Percentiles rank a stretch among this genome's conserved stretches.
Evolutionary conservation across 2,888 invertebrate species (phyloP).

Genomic region (Pemphredon lugubris): DNA sequence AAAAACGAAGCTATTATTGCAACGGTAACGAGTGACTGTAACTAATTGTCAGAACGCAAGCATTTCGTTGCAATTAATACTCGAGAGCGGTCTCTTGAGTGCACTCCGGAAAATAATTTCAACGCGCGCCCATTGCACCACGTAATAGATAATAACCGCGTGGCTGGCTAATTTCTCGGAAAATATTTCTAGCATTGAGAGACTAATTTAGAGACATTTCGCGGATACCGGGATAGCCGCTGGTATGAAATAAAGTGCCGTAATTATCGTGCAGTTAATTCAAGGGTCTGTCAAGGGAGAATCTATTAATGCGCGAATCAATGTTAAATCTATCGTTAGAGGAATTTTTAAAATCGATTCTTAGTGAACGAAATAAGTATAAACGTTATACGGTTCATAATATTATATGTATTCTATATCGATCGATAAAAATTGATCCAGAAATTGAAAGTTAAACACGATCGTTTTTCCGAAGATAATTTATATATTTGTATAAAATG

Average conservation of each 20-base stretch:
- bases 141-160: conserved; percentile 39
- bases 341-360: too few relatives aligned
- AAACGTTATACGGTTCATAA: too few relatives aligned
- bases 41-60: neutral
- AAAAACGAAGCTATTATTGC: conserved; percentile 32
- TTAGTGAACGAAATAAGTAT: too few relatives aligned
- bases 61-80: conserved; percentile 43
- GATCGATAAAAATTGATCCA: too few relatives aligned
- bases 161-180: conserved; percentile 43
- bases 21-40: conserved; percentile 14
- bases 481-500: too few relatives aligned
- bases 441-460: too few relatives aligned
- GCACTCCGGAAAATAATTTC: conserved; percentile 39
- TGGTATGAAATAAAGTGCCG: conserved; percentile 15
- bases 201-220: conserved; percentile 7
- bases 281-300: too few relatives aligned
- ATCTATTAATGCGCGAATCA: too few relatives aligned
- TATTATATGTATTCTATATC: too few relatives aligned
- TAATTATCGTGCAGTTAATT: neutral
- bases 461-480: too few relatives aligned
- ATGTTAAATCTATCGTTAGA: too few relatives aligned
- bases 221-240: neutral
- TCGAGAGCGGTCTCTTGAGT: conserved; percentile 27
- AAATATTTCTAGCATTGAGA: conserved; percentile 17
- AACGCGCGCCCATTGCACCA: conserved; percentile 10